Evolutionary conservation across 2,888 invertebrate species (phyloP), one percentile per base, ranked within the genome.

Genomic region (Polydrusus pterygomalis): DNA sequence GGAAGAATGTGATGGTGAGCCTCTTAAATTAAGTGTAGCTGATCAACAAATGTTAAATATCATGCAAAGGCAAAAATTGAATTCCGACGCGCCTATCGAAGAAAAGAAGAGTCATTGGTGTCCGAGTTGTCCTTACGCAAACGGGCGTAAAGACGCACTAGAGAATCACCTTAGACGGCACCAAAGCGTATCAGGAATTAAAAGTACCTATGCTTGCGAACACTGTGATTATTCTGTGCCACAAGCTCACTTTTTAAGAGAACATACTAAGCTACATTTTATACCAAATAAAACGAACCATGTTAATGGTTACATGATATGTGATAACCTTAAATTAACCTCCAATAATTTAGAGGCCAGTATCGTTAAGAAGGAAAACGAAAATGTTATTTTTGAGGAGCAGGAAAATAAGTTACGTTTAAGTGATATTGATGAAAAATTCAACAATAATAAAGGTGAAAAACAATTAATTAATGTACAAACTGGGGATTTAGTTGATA

Each of bases 201-300:
- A 88, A 62, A 91, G 91, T 79, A 90, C 89, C 77, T 91, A 92
- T 82, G 91, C 91, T 79, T 97, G 97, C 87, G 91, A 93, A 20
- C 93, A 94, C 85, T 97, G 97, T 86, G 95, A 96, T 87, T 94
- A 94, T 85, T 93, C 93, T 25, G 94, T 94, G 30, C 91, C 92
- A 3, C 94, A 94, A 82, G 91, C 92, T 73, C 92, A 93, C 83
- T 91, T 94, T 79, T 88, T 96, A 43, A 90, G 93, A 51, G 96
- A 96, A 82, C 97, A 97, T 87, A 90, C 92, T 49, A 93, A 94
- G 84, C 89, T 95, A 68, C 96, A 96, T 86, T 95, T 96, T 84
- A 87, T 87, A 81, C 89, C 89, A 73, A 90, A 90, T 82, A 91
- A 91, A 84, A 88, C 87, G 74, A 84, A 89, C 43, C 88, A 87